Evolutionary conservation across 2,797 vertebrate genomes (phyloP), one percentile per base, ranked within the genome.

Genomic region (Urosaurus nigricauda): DNA sequence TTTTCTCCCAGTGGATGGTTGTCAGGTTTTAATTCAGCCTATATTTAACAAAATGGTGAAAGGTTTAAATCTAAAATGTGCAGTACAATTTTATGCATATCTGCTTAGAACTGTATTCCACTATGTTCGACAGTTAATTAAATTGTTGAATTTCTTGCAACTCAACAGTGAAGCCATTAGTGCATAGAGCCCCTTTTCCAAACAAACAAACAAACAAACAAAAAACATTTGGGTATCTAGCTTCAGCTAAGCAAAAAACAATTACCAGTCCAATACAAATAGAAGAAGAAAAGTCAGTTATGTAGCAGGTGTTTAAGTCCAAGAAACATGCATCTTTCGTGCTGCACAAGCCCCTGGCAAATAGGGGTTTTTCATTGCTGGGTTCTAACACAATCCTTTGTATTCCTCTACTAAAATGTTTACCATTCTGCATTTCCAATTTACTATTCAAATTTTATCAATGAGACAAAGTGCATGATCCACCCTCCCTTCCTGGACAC

Each of bases 61-160:
- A 37, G 32, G 19, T 85, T 58, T 77, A 43, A 60, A 43, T 60
- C 32, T 32, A 56, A 26, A 29, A 43, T 37, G 32, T 58, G 35
- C 24, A 56, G 51, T 56, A 35, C 32, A 58, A 11, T 51, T n/a
- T 56, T 35, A 79, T 79, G 29, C 29, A 26, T 32, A 79, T 47
- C 14, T 51, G 26, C 68, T 58, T 74, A 21, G 35, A 73, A 74
- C 11, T 84, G 70, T 47, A 70, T 74, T 84, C 26, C 21, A 47
- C 71, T 6, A 40, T 35, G 85, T 84, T 90, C 37, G 32, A 1
- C 73, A 87, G 86, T 93, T 87, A 83, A 60, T 5, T 13, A 73
- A 93, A 83, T 85, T 1, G 63, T 87, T 92, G 65, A 91, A 91
- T 88, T n/a, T 74, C 14, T 0, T 85, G 88, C 83, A 89, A 87